Base-by-base conservation (phyloP, 2,797 vertebrate species). In the Gymnodraco acuticeps region DNA sequence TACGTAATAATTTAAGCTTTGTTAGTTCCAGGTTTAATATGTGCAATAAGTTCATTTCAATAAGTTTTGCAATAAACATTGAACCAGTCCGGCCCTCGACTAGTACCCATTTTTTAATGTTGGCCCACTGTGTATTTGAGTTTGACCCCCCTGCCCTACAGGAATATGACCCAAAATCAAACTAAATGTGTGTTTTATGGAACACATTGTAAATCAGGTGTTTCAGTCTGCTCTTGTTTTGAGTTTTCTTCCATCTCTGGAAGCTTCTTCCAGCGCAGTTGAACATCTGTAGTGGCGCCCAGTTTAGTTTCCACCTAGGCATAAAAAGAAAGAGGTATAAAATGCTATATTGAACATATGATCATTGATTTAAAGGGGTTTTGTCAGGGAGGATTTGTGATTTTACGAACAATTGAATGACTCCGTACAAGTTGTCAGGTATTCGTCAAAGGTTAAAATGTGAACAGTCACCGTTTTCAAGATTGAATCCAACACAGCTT, bases 201-300 rank as follows among this genome's bases (percentile, higher is more conserved):
- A 17, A 0, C 5, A 55, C 59, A 63, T 10, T 1, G 3, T 17
- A 0, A 0, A 19, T 70, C 7, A 33, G 2, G 2, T 17, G 4
- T 42, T 10, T 23, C 12, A 15, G 9, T 17, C 52, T 38, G 3
- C 10, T 59, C 20, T 42, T 41, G 14, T 10, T 42, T 12, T 1
- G 4, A 2, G 1, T 17, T 15, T 10, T 12, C 2, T 23, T 47
- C n/a, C 47, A 64, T 52, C 51, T 52, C 2, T 10, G 55, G 61
- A 43, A 8, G 15, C n/a, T 58, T 78, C 15, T 1, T 16, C 73
- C 68, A 74, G 15, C 12, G 56, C 51, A 74, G 15, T 4, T 41
- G 50, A 0, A 74, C 15, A 8, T 20, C 55, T 20, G 13, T 2
- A 5, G 48, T 14, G 1, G 7, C 0, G 4, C 60, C 65, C 50